phyloP scores from a whole-genome alignment of 2,113 vertebrate genomes.

The Carassius carassius region DNA sequence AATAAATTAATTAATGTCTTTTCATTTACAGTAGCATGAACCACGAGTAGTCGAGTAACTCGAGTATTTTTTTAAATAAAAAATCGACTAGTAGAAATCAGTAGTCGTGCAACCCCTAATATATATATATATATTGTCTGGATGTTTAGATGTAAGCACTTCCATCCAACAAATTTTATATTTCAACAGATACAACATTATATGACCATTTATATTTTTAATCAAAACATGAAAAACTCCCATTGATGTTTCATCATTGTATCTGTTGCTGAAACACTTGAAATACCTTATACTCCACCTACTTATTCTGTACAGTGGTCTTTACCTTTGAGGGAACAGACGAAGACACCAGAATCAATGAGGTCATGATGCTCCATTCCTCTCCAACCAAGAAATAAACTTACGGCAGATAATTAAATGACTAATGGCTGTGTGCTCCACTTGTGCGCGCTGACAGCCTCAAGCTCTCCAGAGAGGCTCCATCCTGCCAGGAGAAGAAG shows the following conservation, averaged over 20 bases:
- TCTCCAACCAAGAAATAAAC: slow-evolving; percentile 49
- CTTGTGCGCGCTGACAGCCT: slow-evolving; percentile 52
- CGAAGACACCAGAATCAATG: slow-evolving; percentile 27
- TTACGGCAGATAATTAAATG: slow-evolving; percentile 50
- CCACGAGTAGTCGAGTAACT: no score
- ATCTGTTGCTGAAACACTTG: neutral
- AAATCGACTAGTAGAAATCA: no score
- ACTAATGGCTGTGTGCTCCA: slow-evolving; percentile 49
- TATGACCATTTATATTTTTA: neutral
- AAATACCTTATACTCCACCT: neutral
- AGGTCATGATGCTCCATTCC: slow-evolving; percentile 28
- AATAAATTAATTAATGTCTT: no score
- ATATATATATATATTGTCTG: no score
- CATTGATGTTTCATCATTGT: neutral
- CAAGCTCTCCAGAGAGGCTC: slow-evolving; percentile 40
- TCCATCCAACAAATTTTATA: no score
- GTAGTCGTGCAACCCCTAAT: no score
- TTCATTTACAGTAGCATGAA: no score
- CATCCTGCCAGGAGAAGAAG: slow-evolving; percentile 46
- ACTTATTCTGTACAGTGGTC: slow-evolving; percentile 27
- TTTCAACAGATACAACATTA: no score
- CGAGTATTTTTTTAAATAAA: no score
- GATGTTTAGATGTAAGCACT: no score
- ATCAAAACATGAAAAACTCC: neutral
- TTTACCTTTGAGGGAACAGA: slow-evolving; percentile 23